Evolutionary conservation across 2,797 vertebrate species (phyloP).

Genomic region (Synanceia verrucosa): DNA sequence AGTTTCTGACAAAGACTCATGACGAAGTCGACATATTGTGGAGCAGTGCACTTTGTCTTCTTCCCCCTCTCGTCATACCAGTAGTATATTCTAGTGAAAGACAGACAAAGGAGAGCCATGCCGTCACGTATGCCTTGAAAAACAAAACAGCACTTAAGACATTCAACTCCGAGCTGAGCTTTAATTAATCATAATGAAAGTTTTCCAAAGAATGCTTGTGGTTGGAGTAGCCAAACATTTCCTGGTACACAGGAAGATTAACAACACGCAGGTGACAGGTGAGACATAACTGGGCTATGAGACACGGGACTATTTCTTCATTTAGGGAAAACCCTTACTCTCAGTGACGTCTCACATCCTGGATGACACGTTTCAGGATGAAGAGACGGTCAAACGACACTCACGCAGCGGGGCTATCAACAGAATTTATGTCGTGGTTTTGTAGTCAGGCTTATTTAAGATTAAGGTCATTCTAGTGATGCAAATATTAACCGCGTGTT

Average conservation of each 20-base stretch:
- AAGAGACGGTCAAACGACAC: neutral
- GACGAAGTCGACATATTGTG: slow-evolving; percentile 98
- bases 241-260: slow-evolving; percentile 10
- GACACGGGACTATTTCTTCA: slow-evolving; percentile 26
- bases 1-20: slow-evolving; percentile 99
- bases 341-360: neutral
- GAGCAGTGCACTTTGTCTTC: slow-evolving; percentile 98
- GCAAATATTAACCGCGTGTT: neutral
- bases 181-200: slow-evolving; percentile 10
- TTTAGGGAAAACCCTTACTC: slow-evolving; percentile 16
- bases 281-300: neutral
- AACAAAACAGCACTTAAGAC: neutral
- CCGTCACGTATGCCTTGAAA: neutral
- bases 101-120: neutral
- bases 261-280: neutral
- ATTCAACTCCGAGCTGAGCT: neutral
- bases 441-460: neutral
- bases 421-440: neutral
- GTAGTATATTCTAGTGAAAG: slow-evolving; percentile 92
- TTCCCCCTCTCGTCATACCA: slow-evolving; percentile 98
- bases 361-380: neutral
- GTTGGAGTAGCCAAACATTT: slow-evolving; percentile 7
- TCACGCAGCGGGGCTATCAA: neutral
- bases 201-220: neutral
- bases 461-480: neutral